A percentile compares a stretch with the other conserved stretches of the same genome.
These are phyloP conservation scores for Dolichopus griseipennis DNA, from an alignment of 2,888 invertebrate genomes.

Conservation along the genomic window DNA sequence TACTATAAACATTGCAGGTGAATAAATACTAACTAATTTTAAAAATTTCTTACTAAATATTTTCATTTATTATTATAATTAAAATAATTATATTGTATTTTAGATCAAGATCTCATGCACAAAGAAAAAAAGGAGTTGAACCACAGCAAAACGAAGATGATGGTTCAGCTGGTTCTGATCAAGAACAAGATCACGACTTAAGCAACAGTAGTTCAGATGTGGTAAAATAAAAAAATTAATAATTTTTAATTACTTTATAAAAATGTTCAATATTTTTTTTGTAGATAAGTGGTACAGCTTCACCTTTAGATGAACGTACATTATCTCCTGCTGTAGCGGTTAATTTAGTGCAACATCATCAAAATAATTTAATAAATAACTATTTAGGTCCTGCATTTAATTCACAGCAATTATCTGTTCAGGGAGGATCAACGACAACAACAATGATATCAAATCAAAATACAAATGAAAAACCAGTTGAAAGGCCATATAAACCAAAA, in stretches of 20 bases:
- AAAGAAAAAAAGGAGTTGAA: constrained; percentile 54
- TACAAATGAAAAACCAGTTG: constrained; percentile 47
- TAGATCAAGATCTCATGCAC: constrained; percentile 62
- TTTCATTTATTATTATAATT: not conserved
- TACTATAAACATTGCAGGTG: constrained; percentile 76
- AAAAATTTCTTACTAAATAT: not conserved
- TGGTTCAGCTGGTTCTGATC: constrained; percentile 51
- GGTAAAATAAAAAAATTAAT: constrained; percentile 27
- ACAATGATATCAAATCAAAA: constrained; percentile 26
- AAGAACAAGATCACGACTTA: constrained; percentile 48
- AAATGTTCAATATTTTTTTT: constrained; percentile 13
- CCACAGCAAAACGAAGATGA: constrained; percentile 51
- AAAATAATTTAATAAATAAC: not conserved
- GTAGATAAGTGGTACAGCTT: constrained; percentile 38
- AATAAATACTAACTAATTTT: constrained; percentile 12
- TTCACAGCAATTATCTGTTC: constrained; percentile 29
- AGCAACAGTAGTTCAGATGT: constrained; percentile 43
- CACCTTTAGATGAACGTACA: constrained; percentile 39
- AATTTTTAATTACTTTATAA: not conserved
- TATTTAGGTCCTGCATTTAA: constrained; percentile 16
- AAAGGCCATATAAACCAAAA: constrained; percentile 64
- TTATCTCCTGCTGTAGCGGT: constrained; percentile 24
- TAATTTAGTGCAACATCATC: constrained; percentile 15
- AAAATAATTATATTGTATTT: not conserved
- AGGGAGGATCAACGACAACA: constrained; percentile 28